Base-by-base conservation (phyloP, 2,888 invertebrate genomes). In the Drosophila buzzatii region DNA sequence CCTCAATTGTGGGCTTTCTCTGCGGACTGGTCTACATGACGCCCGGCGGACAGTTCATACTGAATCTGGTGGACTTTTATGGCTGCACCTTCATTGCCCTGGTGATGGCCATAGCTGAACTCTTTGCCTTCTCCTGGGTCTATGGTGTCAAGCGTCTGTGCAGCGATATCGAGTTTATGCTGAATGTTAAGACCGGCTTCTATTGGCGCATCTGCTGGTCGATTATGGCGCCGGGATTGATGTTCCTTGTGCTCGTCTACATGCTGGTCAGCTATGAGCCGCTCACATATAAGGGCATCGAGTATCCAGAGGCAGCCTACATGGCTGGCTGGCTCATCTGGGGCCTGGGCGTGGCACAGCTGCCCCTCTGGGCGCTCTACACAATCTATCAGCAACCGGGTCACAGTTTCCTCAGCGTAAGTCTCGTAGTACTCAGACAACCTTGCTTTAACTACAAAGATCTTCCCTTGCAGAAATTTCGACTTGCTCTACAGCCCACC, bases 131-230 rank as follows among this genome's bases (percentile, higher is more conserved):
- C 8, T 94, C 95, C 61, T 97, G 96, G 96, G 94, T 97, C 60
- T 97, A 97, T 87, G 96, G 97, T 7, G 91, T 96, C n/a, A 94
- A 95, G 74, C 95, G 96, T 53, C 93, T 96, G 72, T 95, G 96
- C 77, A 93, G 94, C 49, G 97, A 97, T 87, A 94, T 97, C 55
- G 96, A 97, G 91, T 97, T 96, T 90, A 97, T 97, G 97, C 92
- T 96, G 80, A 95, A 95, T 41, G 93, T 94, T 2, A 95, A 95
- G 91, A 93, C 93, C 2, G 81, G 95, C 1, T 82, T 95, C 23
- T 97, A 97, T 91, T 97, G 97, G 97, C 95, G 97, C 75, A 83
- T 96, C 42, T 97, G 97, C 77, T 98, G 97, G 97, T 95, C 95
- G 0, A 58, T 96, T 18, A 93, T 97, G 58, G 96, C 96, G 10